Percentiles rank a stretch among this genome's conserved stretches.
These are phyloP conservation scores for Caenorhabditis sp. DNA, from an alignment of 2,888 invertebrate species.

Conservation along the genomic window DNA sequence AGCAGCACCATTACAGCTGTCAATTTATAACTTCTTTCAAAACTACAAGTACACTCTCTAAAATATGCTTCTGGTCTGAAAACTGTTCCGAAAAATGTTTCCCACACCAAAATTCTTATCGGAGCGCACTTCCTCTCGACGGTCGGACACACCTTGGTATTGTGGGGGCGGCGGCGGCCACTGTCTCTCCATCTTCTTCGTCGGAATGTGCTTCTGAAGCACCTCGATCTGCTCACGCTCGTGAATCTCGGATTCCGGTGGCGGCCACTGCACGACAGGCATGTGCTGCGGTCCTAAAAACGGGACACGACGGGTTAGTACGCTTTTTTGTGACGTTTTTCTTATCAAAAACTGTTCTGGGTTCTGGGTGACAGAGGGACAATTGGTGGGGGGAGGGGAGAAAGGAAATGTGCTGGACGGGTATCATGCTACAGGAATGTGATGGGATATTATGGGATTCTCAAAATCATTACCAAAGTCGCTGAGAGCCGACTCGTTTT, in stretches of 20 bases:
- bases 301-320: not conserved
- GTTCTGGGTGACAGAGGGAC: slow-evolving; percentile 12
- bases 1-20: too few relatives aligned
- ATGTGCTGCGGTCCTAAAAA: slow-evolving; percentile 64
- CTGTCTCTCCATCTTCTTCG: slow-evolving; percentile 66
- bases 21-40: not conserved
- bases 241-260: slow-evolving; percentile 73
- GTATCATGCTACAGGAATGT: not conserved
- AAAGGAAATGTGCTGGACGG: not conserved
- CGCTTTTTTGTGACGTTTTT: too few relatives aligned
- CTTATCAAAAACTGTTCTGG: slow-evolving; percentile 4
- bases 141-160: slow-evolving; percentile 65
- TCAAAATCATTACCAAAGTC: slow-evolving; percentile 43
- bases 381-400: not conserved
- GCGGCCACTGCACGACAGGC: slow-evolving; percentile 76
- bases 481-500: slow-evolving; percentile 49
- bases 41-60: too few relatives aligned
- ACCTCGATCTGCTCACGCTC: slow-evolving; percentile 72
- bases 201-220: slow-evolving; percentile 71
- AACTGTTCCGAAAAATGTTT: too few relatives aligned
- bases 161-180: slow-evolving; percentile 74
- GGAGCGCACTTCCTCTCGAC: too few relatives aligned
- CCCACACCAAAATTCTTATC: not conserved
- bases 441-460: not conserved
- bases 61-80: too few relatives aligned